Evolutionary conservation across 2,888 invertebrate genomes (phyloP).

Genomic region (Autographa gamma): DNA sequence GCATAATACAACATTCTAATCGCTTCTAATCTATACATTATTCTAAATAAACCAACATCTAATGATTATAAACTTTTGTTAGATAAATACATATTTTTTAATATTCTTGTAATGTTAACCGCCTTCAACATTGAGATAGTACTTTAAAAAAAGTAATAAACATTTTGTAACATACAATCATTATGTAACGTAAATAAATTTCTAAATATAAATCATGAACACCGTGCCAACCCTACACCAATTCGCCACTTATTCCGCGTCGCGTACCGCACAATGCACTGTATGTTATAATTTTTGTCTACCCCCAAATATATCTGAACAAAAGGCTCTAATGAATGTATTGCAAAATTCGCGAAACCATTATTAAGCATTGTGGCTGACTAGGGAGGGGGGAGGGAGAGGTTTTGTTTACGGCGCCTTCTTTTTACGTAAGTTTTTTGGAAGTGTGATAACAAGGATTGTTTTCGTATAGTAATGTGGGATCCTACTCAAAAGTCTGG

Average conservation of each 20-base stretch:
- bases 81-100: no score
- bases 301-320: slow-evolving; percentile 86
- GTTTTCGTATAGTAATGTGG: slow-evolving; percentile 1
- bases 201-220: not conserved
- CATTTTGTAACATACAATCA: no score
- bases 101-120: no score
- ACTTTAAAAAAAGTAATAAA: no score
- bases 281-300: slow-evolving; percentile 89
- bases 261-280: slow-evolving; percentile 80
- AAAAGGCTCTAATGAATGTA: slow-evolving; percentile 88
- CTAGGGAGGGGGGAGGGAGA: slow-evolving; percentile 48
- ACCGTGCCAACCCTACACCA: slow-evolving; percentile 70
- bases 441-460: slow-evolving; percentile 11
- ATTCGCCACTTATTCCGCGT: slow-evolving; percentile 82
- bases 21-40: no score
- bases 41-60: no score
- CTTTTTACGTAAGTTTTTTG: slow-evolving; percentile 32
- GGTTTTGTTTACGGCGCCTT: slow-evolving; percentile 50
- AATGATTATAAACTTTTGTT: no score
- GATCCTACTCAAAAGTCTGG: not conserved
- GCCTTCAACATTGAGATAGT: no score
- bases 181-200: no score
- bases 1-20: no score
- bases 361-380: slow-evolving; percentile 85
- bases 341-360: slow-evolving; percentile 84